Evolutionary conservation across 2,888 invertebrate genomes (phyloP).

Genomic region (Parnassius orleans): DNA sequence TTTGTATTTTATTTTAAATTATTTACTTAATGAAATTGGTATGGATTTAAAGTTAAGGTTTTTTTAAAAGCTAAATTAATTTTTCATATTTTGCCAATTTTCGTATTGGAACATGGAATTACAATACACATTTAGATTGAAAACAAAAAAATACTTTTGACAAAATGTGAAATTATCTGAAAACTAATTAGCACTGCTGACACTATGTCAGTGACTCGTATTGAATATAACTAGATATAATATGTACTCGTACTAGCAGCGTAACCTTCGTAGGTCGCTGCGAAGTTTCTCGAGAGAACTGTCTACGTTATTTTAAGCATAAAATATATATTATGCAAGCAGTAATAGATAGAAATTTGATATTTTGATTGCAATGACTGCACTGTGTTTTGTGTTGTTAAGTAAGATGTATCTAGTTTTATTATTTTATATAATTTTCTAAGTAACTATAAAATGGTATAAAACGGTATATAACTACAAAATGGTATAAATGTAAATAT

Average conservation of each 20-base stretch:
- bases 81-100: no score
- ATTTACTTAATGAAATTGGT: not conserved
- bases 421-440: no score
- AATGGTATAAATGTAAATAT: no score
- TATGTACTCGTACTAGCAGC: constrained; percentile 67
- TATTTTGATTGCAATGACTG: constrained; percentile 14
- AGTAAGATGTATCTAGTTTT: not conserved
- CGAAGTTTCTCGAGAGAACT: constrained; percentile 73
- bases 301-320: constrained; percentile 70
- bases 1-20: not conserved
- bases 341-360: constrained; percentile 8
- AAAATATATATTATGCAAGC: constrained; percentile 43
- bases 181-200: no score
- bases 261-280: constrained; percentile 75
- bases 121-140: no score
- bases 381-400: constrained; percentile 6
- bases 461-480: no score
- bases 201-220: constrained; percentile 33
- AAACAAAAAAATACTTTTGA: no score
- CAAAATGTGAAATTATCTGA: no score
- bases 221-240: constrained; percentile 41
- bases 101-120: no score
- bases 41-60: no score
- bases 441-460: no score
- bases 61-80: no score